These are phyloP conservation scores for Zaprionus bogoriensis DNA, from an alignment of 2,888 invertebrate genomes.

Conservation along the genomic window DNA sequence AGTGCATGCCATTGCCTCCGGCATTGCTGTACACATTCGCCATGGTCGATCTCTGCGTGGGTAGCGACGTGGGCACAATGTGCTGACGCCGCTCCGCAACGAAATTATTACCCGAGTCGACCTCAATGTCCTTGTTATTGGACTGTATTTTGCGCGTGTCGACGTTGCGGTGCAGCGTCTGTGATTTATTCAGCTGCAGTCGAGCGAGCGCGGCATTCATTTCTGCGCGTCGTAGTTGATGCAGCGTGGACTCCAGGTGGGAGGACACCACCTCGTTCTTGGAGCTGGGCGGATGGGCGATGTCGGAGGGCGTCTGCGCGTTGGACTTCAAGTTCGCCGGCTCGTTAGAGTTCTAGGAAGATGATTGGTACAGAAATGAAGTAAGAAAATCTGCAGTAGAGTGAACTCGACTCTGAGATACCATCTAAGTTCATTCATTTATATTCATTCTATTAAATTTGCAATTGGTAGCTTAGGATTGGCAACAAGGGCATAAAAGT, in stretches of 20 bases:
- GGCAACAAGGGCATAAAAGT: too few species aligned
- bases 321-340: constrained; percentile 77
- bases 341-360: constrained; percentile 78
- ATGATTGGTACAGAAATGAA: not conserved
- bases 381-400: too few species aligned
- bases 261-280: constrained; percentile 79
- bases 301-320: constrained; percentile 59
- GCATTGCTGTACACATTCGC: constrained; percentile 83
- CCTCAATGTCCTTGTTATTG: constrained; percentile 83
- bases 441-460: too few species aligned
- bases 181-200: constrained; percentile 68
- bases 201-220: too few species aligned
- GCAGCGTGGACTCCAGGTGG: constrained; percentile 37
- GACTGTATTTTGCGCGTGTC: constrained; percentile 83
- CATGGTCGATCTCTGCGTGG: constrained; percentile 80
- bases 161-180: constrained; percentile 79
- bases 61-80: constrained; percentile 81
- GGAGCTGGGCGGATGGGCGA: constrained; percentile 71
- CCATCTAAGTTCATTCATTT: too few species aligned
- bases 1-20: constrained; percentile 82
- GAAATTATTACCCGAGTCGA: constrained; percentile 82
- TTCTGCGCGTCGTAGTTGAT: too few species aligned
- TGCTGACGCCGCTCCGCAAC: constrained; percentile 80
- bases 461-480: too few species aligned
- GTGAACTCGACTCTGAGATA: too few species aligned